Evolutionary conservation across 2,888 invertebrate genomes (phyloP).

Genomic region (Drosophila eohydei): DNA sequence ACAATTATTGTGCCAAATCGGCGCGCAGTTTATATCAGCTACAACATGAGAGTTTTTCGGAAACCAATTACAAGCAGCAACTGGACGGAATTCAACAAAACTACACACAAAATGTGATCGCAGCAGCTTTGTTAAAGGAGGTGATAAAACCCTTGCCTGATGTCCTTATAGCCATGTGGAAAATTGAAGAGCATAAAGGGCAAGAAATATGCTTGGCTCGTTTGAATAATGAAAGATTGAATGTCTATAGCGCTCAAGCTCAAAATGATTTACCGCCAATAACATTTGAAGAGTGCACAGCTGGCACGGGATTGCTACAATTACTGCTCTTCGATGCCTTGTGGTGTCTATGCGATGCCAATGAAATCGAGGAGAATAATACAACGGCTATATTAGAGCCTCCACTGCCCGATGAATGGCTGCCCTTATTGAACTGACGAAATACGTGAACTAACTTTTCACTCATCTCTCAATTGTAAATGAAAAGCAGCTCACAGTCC

Average conservation of each 20-base stretch:
- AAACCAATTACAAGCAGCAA: constrained; percentile 11
- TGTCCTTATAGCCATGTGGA: constrained; percentile 40
- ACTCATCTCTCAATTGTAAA: neutral
- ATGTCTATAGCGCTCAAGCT: constrained; percentile 26
- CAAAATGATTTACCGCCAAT: constrained; percentile 48
- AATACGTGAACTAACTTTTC: neutral
- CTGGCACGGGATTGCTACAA: constrained; percentile 40
- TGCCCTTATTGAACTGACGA: constrained; percentile 26
- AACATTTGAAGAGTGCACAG: constrained; percentile 38
- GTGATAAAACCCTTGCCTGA: constrained; percentile 19
- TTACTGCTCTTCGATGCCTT: constrained; percentile 43
- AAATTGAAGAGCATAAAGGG: constrained; percentile 32
- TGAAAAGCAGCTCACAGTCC: neutral
- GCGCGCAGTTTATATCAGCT: constrained; percentile 21
- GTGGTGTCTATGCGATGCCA: constrained; percentile 36
- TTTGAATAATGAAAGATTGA: constrained; percentile 36
- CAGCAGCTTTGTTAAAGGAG: constrained; percentile 15
- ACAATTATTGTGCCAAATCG: constrained; percentile 32
- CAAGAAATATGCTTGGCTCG: constrained; percentile 32
- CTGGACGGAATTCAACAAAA: constrained; percentile 8
- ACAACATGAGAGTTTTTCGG: constrained; percentile 11
- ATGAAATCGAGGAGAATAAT: constrained; percentile 31
- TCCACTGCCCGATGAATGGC: constrained; percentile 30
- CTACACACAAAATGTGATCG: constrained; percentile 27
- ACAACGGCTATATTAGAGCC: constrained; percentile 4